Conservation (phyloP, 2,888 invertebrate species). For the Acrobasis suavella region DNA sequence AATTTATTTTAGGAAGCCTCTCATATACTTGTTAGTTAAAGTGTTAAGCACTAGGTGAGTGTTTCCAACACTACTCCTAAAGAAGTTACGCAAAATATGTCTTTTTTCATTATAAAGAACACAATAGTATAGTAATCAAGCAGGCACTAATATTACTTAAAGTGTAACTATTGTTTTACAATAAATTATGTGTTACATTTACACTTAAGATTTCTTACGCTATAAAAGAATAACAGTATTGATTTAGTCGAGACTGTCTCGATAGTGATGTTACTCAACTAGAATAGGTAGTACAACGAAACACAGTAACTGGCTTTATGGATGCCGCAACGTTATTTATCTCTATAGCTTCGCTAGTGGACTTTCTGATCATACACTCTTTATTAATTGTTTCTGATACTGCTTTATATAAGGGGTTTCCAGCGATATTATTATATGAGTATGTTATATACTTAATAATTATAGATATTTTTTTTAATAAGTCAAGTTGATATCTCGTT, state of each 20-base stretch:
- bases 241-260: constrained; percentile 47
- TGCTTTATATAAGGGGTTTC: neutral
- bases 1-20: constrained; percentile 75
- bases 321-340: constrained; percentile 27
- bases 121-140: constrained; percentile 68
- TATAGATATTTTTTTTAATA: too few species aligned
- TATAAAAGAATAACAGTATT: constrained; percentile 67
- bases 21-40: constrained; percentile 59
- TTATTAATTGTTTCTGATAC: neutral
- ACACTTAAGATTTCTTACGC: constrained; percentile 68
- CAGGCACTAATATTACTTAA: constrained; percentile 80
- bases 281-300: constrained; percentile 44
- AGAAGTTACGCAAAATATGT: constrained; percentile 75
- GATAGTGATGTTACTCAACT: constrained; percentile 58
- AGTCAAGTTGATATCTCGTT: too few species aligned
- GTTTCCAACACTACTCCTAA: constrained; percentile 67
- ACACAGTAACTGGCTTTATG: constrained; percentile 22
- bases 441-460: too few species aligned
- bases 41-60: constrained; percentile 54
- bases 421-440: neutral
- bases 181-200: constrained; percentile 79
- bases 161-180: constrained; percentile 72
- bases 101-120: constrained; percentile 65
- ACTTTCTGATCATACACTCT: neutral
- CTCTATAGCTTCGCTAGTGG: neutral